phyloP scores from a whole-genome alignment of 2,113 vertebrate species.

The Xiphophorus maculatus region DNA sequence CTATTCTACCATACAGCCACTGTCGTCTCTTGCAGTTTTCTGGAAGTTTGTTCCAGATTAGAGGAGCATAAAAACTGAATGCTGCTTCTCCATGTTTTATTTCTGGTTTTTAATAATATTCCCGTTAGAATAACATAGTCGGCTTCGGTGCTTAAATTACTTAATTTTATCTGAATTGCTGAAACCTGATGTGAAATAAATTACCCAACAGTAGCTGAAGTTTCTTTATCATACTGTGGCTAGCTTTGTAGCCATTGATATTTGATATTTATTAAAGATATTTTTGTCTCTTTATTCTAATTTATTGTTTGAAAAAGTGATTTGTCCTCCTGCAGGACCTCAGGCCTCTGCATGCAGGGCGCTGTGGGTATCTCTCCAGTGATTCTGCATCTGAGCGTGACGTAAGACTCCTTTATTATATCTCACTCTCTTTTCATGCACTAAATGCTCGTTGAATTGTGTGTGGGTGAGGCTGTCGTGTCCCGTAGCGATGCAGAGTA shows the following conservation, averaged over 20 bases:
- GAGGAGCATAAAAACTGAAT: too few relatives aligned
- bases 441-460: not conserved
- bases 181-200: not conserved
- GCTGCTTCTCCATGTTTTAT: too few relatives aligned
- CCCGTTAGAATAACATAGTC: not conserved
- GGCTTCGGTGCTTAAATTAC: not conserved
- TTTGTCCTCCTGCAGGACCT: conserved; percentile 84
- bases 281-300: not conserved
- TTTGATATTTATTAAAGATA: not conserved
- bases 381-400: conserved; percentile 73
- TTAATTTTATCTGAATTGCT: not conserved
- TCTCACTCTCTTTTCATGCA: not conserved
- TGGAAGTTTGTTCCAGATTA: too few relatives aligned
- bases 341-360: conserved; percentile 90
- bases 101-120: not conserved
- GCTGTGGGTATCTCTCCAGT: conserved; percentile 91
- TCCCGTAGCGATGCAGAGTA: not conserved
- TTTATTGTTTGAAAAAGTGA: not conserved
- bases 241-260: not conserved
- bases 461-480: not conserved
- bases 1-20: too few relatives aligned
- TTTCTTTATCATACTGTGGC: not conserved
- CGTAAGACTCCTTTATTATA: conserved; percentile 63
- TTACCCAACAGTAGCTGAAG: not conserved
- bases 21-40: too few relatives aligned